Evolutionary conservation across 2,797 vertebrate genomes (phyloP), one percentile per base, ranked within the genome.

Genomic region (Calcarius lapponicus): DNA sequence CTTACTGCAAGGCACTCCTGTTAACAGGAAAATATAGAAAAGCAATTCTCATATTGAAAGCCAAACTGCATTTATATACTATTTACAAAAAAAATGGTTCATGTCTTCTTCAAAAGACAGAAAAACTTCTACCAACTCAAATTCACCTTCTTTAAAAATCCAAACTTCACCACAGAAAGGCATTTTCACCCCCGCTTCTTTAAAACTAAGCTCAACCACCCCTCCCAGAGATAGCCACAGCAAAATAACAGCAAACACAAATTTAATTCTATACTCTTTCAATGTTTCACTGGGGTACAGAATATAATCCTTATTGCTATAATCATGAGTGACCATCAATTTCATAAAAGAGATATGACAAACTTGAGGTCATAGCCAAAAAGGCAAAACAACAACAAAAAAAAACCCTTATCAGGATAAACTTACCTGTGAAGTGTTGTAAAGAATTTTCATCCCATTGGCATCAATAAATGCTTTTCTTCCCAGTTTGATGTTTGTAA

Each of bases 1-100:
- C 99, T 98, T 80, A 99, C 99, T 0, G 99, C 98, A 94, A 99
- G 98, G 97, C 99, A 99, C 97, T 99, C 99, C 99, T 99, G 79
- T 91, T 94, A 92, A 91, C 62, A 84, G 50, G 58, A 94, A 91
- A 73, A 93, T 26, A 95, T 94, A 20, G 11, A 78, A 83, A 70
- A 50, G 21, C 17, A 78, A 31, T 57, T 90, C 60, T 86, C 91
- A 73, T 75, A 81, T 16, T n/a, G 45, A 25, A 9, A 96, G 42
- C 42, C 36, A 78, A 36, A 81, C 9, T 56, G 14, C 3, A 38
- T 83, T 84, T 64, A 12, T 85, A 86, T 62, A 85, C 7, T 38
- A 50, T n/a, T 85, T 32, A 66, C 7, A 83, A 65, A 65, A 72
- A 21, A 14, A 29, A 14, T 64, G 42, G 14, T 16, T 85, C 14